Base-by-base conservation (phyloP, 2,888 invertebrate species). In the Lomographa bimaculata region DNA sequence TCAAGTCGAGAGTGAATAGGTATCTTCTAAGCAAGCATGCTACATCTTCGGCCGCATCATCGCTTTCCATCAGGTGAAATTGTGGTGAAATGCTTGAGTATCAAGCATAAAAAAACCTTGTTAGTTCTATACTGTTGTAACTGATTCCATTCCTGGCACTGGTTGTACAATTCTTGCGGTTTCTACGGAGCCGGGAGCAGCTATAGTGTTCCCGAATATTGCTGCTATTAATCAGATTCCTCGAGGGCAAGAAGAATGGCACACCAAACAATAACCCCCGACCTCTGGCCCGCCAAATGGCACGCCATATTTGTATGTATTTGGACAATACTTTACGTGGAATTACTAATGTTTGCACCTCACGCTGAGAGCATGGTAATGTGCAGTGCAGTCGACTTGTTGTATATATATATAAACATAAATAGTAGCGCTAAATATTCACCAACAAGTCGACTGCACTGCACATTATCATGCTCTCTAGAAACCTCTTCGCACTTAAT, bases 221-320 rank as follows among this genome's bases (percentile, higher is more conserved):
- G 64, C 77, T 59, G 75, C 76, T 76, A 84, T 85, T 83, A 82
- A 84, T 85, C 80, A 80, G 79, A 67, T 78, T 75, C 68, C 64
- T 68, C 56, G 49, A 45, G 60, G 60, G 60, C 54, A 58, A 64
- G 73, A 79, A 79, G 74, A 80, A 81, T 75, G 68, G 71, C 62
- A 64, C 65, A 58, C 68, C 66, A 69, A 78, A 77, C 76, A 76
- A 78, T 71, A 78, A 71, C 65, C 46, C 50, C 43, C 50, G 47
- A 60, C 47, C 50, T 47, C 33, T 16, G 41, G 33, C 43, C 28
- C 35, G 42, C 35, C 51, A 54, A 52, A 43, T 54, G 44, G 44
- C 42, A 37, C 38, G 24, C 45, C 46, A 54, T 61, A 57, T 62
- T 57, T 52, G 50, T 60, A 47, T 50, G 34, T 54, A 52, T 54